phyloP scores from a whole-genome alignment of 2,797 vertebrate species.

The Cuniculus paca region DNA sequence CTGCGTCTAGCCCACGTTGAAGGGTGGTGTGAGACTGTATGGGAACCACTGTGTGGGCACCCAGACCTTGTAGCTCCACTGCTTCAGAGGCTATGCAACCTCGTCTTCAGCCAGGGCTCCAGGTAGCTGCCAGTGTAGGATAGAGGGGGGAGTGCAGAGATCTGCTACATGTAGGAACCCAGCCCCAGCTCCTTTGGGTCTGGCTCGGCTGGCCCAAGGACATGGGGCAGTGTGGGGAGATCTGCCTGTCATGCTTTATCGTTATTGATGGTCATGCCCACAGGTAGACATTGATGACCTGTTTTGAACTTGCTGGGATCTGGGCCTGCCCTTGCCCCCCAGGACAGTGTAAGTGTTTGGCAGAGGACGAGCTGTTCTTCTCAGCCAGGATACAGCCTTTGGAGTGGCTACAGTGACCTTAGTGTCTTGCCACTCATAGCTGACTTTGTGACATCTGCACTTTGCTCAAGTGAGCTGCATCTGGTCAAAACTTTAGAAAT shows the following conservation, averaged over 20 bases:
- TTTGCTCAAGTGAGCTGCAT: background rate
- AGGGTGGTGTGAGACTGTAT: background rate
- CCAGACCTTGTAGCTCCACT: background rate
- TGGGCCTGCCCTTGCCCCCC: background rate
- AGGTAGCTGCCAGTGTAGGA: too few relatives aligned
- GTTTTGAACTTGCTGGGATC: background rate
- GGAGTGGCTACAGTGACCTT: background rate
- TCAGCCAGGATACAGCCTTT: background rate
- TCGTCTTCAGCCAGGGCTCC: background rate
- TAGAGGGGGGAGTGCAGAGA: background rate
- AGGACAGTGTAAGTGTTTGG: background rate
- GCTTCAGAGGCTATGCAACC: background rate
- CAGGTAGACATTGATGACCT: background rate
- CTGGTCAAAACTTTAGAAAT: background rate
- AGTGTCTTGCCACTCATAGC: background rate
- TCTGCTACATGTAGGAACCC: background rate
- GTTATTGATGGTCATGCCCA: background rate
- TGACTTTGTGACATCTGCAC: background rate
- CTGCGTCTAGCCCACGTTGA: accelerated
- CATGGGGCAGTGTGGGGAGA: background rate
- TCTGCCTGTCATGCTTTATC: background rate
- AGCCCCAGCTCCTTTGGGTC: background rate
- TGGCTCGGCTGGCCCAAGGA: background rate
- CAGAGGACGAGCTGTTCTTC: background rate
- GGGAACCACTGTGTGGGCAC: background rate